Evolutionary conservation across 1,140 invertebrate species (phyloP).

Genomic region (Lethrus apterus): DNA sequence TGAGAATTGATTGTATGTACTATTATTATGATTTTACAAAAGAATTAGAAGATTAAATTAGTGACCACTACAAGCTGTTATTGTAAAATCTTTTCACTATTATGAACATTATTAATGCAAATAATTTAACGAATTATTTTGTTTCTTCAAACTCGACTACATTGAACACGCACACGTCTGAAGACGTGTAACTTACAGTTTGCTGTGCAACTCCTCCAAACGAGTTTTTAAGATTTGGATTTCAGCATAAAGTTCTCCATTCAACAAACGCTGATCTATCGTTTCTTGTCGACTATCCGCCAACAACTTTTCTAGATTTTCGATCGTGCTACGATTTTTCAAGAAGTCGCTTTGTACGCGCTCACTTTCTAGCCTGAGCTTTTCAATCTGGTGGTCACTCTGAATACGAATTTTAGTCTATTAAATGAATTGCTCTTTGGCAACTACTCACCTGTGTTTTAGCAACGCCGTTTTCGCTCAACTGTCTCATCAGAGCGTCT

Average conservation of each 20-base stretch:
- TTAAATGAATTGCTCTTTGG: no score
- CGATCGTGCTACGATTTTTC: conserved; percentile 42
- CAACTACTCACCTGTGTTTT: conserved; percentile 40
- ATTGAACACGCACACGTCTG: no score
- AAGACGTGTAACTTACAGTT: conserved; percentile 48
- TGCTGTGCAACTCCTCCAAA: conserved; percentile 42
- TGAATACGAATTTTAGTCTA: no score
- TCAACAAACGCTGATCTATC: conserved; percentile 42
- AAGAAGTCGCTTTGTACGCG: conserved; percentile 42
- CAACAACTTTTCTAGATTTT: conserved; percentile 46
- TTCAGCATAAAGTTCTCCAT: conserved; percentile 48
- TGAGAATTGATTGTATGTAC: no score
- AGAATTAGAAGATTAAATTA: no score
- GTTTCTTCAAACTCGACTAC: no score
- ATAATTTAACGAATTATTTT: no score
- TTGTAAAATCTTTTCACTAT: no score
- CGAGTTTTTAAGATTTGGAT: conserved; percentile 42
- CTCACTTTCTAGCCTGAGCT: conserved; percentile 42
- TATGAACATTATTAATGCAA: no score
- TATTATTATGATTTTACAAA: no score
- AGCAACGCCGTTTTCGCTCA: conserved; percentile 38
- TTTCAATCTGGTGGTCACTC: conserved; percentile 19
- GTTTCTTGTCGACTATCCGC: conserved; percentile 46
- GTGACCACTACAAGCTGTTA: no score
- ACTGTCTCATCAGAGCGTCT: conserved; percentile 40